phyloP scores from a whole-genome alignment of 1,140 invertebrate species.

The Tetramorium parvispinum region DNA sequence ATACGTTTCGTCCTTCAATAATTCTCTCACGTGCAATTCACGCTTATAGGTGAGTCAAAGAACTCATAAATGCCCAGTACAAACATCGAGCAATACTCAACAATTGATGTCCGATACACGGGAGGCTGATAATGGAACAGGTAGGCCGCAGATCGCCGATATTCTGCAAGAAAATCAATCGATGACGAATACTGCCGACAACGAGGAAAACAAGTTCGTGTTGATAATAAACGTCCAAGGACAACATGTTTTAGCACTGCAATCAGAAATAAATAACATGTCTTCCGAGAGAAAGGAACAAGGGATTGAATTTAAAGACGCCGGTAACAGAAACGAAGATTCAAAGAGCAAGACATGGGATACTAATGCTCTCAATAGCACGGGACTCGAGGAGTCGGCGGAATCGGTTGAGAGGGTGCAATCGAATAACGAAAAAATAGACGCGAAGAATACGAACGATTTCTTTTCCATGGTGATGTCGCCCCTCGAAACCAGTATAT shows the following conservation, averaged over 20 bases:
- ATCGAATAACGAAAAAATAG: constrained; percentile 67
- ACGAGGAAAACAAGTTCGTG: constrained; percentile 81
- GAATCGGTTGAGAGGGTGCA: constrained; percentile 27
- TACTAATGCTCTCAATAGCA: constrained; percentile 19
- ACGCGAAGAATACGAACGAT: constrained; percentile 77
- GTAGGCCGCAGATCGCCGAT: constrained; percentile 11
- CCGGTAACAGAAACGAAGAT: constrained; percentile 43
- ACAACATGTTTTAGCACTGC: constrained; percentile 78
- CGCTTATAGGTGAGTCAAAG: constrained; percentile 89
- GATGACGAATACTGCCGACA: constrained; percentile 32
- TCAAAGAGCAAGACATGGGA: constrained; percentile 44
- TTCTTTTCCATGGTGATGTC: constrained; percentile 86
- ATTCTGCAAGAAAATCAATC: constrained; percentile 53
- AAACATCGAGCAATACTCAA: constrained; percentile 86
- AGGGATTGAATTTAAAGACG: constrained; percentile 19
- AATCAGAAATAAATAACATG: constrained; percentile 69
- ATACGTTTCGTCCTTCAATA: not conserved
- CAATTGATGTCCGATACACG: constrained; percentile 82
- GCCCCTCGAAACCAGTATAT: constrained; percentile 79
- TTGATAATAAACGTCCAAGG: constrained; percentile 79
- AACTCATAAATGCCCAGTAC: constrained; percentile 91
- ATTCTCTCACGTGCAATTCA: not conserved
- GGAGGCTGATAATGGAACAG: constrained; percentile 26
- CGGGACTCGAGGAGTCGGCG: constrained; percentile 41
- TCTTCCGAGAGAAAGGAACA: constrained; percentile 37